A percentile compares a stretch with the other conserved stretches of the same genome.
These are phyloP conservation scores for Apis mellifera DNA, from an alignment of 1,140 invertebrate species.

Conservation along the genomic window Amel_HAv3.1 CM009942.2:10698001-10698500, in stretches of 20 bases:
- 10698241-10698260: conserved; percentile 59
- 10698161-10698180: conserved; percentile 17
- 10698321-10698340: conserved; percentile 52
- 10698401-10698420: conserved; percentile 64
- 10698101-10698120: conserved; percentile 26
- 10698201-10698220: conserved; percentile 37
- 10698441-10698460: conserved; percentile 54
- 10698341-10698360: conserved; percentile 49
- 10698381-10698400: conserved; percentile 52
- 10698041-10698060: conserved; percentile 67
- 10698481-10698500: conserved; percentile 59
- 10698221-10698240: conserved; percentile 56
- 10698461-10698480: conserved; percentile 59
- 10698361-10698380: conserved; percentile 50
- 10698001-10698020: conserved; percentile 69
- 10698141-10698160: not conserved
- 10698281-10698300: conserved; percentile 51
- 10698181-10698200: conserved; percentile 13
- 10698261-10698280: conserved; percentile 55
- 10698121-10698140: conserved; percentile 12
- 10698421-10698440: conserved; percentile 66
- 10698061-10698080: conserved; percentile 66
- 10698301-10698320: conserved; percentile 57
- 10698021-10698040: conserved; percentile 64
- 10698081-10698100: conserved; percentile 59